Evolutionary conservation across 2,113 vertebrate species (phyloP), one percentile per base, ranked within the genome.

Genomic region (Micromys minutus): DNA sequence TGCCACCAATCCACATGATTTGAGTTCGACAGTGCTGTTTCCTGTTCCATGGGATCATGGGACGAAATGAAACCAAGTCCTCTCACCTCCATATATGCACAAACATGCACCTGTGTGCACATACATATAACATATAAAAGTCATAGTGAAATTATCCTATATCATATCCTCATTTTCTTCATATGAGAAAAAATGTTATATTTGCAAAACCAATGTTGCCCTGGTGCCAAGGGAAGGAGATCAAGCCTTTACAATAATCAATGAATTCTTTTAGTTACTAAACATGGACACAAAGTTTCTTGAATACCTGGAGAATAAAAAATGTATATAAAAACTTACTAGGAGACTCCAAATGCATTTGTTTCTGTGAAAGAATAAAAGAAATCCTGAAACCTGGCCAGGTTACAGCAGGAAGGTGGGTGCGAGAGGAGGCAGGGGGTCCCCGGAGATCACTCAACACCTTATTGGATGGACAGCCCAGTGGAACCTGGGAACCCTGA

Each of bases 311-410:
- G 15, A 65, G 74, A 69, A 84, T n/a, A 31, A 45, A 59, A 63
- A 63, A 11, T 81, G 86, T 31, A 87, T 52, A 69, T 76, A 89
- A 86, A 96, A 79, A 94, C 74, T 50, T 47, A 76, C 24, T 85
- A 6, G 39, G 71, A 0, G 65, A 52, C 10, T 67, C 93, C 22
- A 65, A 88, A 88, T 80, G 74, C 61, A 50, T 29, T 85, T 84
- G 21, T 87, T 50, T 31, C n/a, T 4, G 57, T 61, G 55, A 87
- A 85, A 67, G 39, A 10, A 65, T 61, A 34, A 47, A 89, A 55
- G 39, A 21, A 75, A 5, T 31, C 77, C 59, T 34, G 71, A 89
- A 83, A 83, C 12, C 21, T 39, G 12, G 36, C 10, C 11, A 19
- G 24, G 34, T 15, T n/a, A 26, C 22, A 81, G 22, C 2, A 26